phyloP scores from a whole-genome alignment of 2,888 invertebrate genomes.

The Anthophora plumipes region DNA sequence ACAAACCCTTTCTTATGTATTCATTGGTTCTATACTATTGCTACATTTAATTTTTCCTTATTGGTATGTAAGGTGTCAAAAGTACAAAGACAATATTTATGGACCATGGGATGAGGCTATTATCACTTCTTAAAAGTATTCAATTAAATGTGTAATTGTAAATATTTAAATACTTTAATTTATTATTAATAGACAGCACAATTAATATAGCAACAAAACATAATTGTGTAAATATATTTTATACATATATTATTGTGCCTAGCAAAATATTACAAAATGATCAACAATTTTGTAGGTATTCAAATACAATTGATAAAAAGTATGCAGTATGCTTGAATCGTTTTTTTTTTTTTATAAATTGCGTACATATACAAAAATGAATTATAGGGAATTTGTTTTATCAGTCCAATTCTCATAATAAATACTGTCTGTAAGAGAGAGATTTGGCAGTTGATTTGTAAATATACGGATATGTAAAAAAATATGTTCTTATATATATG shows the following conservation, averaged over 20 bases:
- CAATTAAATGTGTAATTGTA: not conserved
- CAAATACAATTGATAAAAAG: no score
- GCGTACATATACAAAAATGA: not conserved
- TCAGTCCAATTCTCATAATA: conserved; percentile 20
- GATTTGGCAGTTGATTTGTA: conserved; percentile 13
- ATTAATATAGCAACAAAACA: conserved; percentile 6
- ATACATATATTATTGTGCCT: conserved; percentile 16
- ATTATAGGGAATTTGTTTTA: not conserved
- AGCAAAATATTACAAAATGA: conserved; percentile 29
- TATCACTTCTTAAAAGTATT: conserved; percentile 63
- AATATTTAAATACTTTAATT: conserved; percentile 27
- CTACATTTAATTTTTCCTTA: conserved; percentile 91
- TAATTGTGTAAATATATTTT: conserved; percentile 27
- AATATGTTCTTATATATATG: conserved; percentile 47
- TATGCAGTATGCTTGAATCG: not conserved
- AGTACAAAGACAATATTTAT: conserved; percentile 95
- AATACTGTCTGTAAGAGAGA: conserved; percentile 28
- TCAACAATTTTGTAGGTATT: conserved; percentile 9
- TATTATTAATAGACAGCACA: conserved; percentile 26
- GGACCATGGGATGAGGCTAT: conserved; percentile 99
- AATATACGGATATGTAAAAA: conserved; percentile 41
- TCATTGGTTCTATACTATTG: conserved; percentile 87
- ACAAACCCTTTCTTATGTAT: conserved; percentile 87
- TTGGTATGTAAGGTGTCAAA: conserved; percentile 91
- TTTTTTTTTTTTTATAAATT: not conserved